Evolutionary conservation across 2,888 invertebrate genomes (phyloP).

Genomic region (Patella pellucida): DNA sequence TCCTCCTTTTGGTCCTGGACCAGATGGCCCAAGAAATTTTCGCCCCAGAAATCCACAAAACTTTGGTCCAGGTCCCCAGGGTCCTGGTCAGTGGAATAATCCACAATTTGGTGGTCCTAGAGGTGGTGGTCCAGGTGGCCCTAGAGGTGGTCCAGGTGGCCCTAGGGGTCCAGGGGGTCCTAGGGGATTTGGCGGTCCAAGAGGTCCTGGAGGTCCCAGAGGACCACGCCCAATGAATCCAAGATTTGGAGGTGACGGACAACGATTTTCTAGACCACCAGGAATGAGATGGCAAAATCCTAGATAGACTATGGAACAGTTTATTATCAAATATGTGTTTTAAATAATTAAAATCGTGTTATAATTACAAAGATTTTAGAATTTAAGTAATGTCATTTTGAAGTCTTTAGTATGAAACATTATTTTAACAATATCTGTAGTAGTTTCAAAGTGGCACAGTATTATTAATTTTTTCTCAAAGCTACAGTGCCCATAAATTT

Average conservation of each 20-base stretch:
- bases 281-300: slow-evolving; percentile 33
- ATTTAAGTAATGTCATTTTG: too few relatives aligned
- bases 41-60: slow-evolving; percentile 35
- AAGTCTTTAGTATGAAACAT: too few relatives aligned
- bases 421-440: too few relatives aligned
- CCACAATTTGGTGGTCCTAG: slow-evolving; percentile 27
- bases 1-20: slow-evolving; percentile 27
- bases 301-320: background rate
- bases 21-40: slow-evolving; percentile 25
- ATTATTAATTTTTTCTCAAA: too few relatives aligned
- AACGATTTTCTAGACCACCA: slow-evolving; percentile 29
- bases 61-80: slow-evolving; percentile 22
- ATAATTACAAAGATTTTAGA: too few relatives aligned
- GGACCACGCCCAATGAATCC: slow-evolving; percentile 23
- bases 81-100: slow-evolving; percentile 23
- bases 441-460: too few relatives aligned
- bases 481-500: too few relatives aligned
- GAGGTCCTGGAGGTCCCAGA: slow-evolving; percentile 21
- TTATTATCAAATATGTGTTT: too few relatives aligned
- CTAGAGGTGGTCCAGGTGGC: slow-evolving; percentile 20
- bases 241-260: slow-evolving; percentile 28
- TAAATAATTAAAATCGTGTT: too few relatives aligned
- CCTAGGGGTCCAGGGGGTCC: slow-evolving; percentile 23
- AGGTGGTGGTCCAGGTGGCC: slow-evolving; percentile 33
- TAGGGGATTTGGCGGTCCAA: slow-evolving; percentile 23